These are phyloP conservation scores for Drosophila subpulchrella DNA, from an alignment of 1,140 invertebrate genomes.

Conservation along the genomic window DNA sequence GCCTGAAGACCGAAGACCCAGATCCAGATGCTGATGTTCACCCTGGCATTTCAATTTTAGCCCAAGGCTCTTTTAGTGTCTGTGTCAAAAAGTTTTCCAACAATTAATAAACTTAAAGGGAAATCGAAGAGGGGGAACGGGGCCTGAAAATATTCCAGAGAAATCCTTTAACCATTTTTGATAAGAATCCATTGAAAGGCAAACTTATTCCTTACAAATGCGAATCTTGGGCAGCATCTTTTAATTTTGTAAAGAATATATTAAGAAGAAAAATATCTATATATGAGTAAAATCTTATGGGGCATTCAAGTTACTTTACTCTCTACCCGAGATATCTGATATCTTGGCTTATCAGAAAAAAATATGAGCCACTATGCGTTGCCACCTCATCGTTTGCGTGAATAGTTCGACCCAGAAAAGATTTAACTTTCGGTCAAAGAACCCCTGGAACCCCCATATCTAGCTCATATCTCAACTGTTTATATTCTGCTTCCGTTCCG, in stretches of 20 bases:
- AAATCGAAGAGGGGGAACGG: background rate
- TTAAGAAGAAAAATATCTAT: too few species aligned
- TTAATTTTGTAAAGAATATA: too few species aligned
- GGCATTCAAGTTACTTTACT: background rate
- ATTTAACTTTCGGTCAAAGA: background rate
- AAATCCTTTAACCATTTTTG: too few species aligned
- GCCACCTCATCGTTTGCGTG: slow-evolving; percentile 13
- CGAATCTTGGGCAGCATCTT: too few species aligned
- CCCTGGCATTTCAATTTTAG: slow-evolving; percentile 27
- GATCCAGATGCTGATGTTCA: slow-evolving; percentile 20
- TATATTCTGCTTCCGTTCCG: slow-evolving; percentile 13
- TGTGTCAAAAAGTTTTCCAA: slow-evolving; percentile 53
- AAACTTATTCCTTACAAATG: too few species aligned
- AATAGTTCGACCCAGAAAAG: slow-evolving; percentile 12
- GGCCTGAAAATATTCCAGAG: background rate
- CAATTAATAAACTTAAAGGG: slow-evolving; percentile 48
- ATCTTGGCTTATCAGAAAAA: slow-evolving; percentile 14
- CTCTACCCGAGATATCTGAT: background rate
- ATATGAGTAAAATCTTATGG: too few species aligned
- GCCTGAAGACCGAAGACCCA: background rate
- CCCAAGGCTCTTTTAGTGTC: slow-evolving; percentile 7
- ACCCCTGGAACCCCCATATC: slow-evolving; percentile 35
- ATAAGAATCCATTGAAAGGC: too few species aligned
- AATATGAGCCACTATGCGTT: slow-evolving; percentile 2
- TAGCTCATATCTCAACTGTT: slow-evolving; percentile 20